A percentile compares a stretch with the other conserved stretches of the same genome.
phyloP scores from a whole-genome alignment of 2,797 vertebrate genomes.

The Poecilia wingei region DNA sequence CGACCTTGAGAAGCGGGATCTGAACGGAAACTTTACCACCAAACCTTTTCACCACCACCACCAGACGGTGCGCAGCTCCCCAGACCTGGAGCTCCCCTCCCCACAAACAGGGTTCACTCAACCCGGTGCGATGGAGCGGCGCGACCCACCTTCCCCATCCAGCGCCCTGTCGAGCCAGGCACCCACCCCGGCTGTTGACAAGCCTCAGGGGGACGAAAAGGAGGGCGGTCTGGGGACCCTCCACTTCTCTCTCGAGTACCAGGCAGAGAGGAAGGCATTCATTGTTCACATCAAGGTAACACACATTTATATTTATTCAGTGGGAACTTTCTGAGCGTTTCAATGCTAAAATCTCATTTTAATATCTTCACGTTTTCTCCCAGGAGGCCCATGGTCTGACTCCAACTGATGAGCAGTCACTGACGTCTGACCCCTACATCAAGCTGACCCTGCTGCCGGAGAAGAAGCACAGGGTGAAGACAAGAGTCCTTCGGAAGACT shows the following conservation, averaged over 20 bases:
- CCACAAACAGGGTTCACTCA: conserved; percentile 84
- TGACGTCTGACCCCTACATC: conserved; percentile 98
- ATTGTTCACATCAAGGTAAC: conserved; percentile 92
- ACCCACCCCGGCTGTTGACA: conserved; percentile 86
- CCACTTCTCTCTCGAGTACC: conserved; percentile 95
- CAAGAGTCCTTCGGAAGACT: conserved; percentile 95
- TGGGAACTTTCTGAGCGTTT: background rate
- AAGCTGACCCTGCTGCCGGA: conserved; percentile 97
- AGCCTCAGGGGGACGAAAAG: conserved; percentile 72
- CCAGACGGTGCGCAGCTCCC: conserved; percentile 86
- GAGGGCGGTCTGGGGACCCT: conserved; percentile 90
- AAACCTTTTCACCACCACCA: conserved; percentile 78
- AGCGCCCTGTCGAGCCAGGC: conserved; percentile 88
- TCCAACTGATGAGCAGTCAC: conserved; percentile 96
- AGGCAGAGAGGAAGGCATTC: conserved; percentile 95
- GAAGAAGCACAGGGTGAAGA: conserved; percentile 98
- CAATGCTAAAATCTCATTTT: background rate
- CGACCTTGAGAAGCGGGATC: conserved; percentile 94
- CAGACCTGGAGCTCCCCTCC: conserved; percentile 86
- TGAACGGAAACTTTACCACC: conserved; percentile 95
- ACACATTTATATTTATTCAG: background rate
- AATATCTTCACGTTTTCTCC: conserved; percentile 14
- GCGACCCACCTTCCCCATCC: conserved; percentile 81
- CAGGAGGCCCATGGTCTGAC: conserved; percentile 91
- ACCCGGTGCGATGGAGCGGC: conserved; percentile 67